Base-by-base conservation (phyloP, 1,140 invertebrate species). In the Pseudoatta argentina region DNA sequence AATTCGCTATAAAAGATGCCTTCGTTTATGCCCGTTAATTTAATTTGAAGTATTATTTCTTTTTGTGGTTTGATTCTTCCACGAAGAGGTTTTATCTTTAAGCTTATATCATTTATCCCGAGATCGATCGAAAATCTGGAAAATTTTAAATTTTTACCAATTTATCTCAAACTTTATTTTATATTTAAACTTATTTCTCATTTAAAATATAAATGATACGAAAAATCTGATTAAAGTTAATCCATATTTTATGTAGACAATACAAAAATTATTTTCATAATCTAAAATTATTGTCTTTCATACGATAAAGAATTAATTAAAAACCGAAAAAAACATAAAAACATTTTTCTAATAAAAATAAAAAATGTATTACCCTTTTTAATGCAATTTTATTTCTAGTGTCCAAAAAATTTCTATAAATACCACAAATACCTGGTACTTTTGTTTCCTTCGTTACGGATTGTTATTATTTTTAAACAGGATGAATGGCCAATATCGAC, bases 61-160 rank as follows among this genome's bases (percentile, higher is more conserved):
- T 81, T 69, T 12, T 83, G 85, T 16, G 93, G 91, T 72, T 69
- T 64, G 3, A 95, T 82, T 27, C 90, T 79, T 16, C 94, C 93
- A 61, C 87, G 88, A 57, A 85, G 79, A 3, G 94, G 94, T 21
- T 90, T 86, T 16, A 94, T 89, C 0, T 78, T 81, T 16, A 94
- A 27, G 12, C 92, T 85, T 55, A 93, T 7, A 66, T 88, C 87
- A 69, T 92, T 93, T 53, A 69, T 76, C 21, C 91, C 92, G 27
- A 92, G 78, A 87, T 94, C 93, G 24, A 95, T 85, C 2, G 83
- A 86, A 81, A 92, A 94, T 83, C 92, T 92, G 34, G 10, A 67
- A 21, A 39, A 39, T 66, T 66, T 34, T 5, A 34, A 0, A 34
- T 18, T 34, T 64, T 64, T 34, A 64, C 0, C 27, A 1, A 64